These are phyloP conservation scores for Drosophila teissieri DNA, from an alignment of 1,140 invertebrate species.

Conservation along the genomic window DNA sequence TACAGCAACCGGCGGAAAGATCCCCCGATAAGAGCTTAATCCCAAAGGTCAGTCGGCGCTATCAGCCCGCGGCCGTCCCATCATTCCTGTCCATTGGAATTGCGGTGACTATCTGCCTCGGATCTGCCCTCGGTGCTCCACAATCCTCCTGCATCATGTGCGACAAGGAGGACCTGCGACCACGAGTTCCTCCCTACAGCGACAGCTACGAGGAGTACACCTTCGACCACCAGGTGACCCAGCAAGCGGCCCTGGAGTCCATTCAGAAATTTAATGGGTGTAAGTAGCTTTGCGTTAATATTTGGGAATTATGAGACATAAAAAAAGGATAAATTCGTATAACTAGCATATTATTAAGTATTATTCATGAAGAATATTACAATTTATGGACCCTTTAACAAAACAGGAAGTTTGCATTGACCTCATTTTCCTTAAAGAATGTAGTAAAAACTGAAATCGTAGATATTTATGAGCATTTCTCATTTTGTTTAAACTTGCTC, in stretches of 20 bases:
- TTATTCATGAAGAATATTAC: too few species aligned
- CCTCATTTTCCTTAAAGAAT: too few species aligned
- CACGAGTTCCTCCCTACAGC: conserved; percentile 29
- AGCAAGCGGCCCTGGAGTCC: conserved; percentile 66
- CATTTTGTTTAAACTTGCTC: too few species aligned
- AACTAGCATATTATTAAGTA: too few species aligned
- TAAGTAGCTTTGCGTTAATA: conserved; percentile 3
- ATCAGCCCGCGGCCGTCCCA: conserved; percentile 7
- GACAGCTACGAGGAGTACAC: conserved; percentile 67
- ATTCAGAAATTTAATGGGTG: conserved; percentile 69
- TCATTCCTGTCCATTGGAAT: conserved; percentile 31
- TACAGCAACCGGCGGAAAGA: conserved; percentile 8
- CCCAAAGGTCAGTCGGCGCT: conserved; percentile 18
- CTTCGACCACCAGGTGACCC: conserved; percentile 80
- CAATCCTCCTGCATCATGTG: conserved; percentile 73
- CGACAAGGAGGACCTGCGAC: conserved; percentile 67
- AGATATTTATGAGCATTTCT: too few species aligned
- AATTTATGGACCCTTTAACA: too few species aligned
- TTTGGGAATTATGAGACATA: too few species aligned
- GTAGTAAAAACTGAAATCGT: too few species aligned
- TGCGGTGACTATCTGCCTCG: conserved; percentile 25
- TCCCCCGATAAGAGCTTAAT: background rate
- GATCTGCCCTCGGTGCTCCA: conserved; percentile 48
- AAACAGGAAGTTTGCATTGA: too few species aligned
- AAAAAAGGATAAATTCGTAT: too few species aligned